Base-by-base conservation (phyloP, 2,797 vertebrate species). In the Schizothorax lantsangensis region DNA sequence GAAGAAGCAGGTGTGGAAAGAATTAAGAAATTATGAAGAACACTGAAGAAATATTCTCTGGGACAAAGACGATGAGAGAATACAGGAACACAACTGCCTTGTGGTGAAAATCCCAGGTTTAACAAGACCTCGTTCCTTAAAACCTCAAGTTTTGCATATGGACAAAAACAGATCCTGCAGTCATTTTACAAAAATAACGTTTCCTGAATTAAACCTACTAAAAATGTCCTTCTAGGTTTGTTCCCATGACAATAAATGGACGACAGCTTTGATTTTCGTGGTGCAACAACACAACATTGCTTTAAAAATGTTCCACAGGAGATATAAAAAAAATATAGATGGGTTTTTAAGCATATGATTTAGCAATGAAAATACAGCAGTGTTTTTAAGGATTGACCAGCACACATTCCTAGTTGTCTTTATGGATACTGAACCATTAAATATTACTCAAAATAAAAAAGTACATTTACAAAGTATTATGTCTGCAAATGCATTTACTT, bases 201-300 rank as follows among this genome's bases (percentile, higher is more conserved):
- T 79, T 87, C 87, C 85, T 21, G 74, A 84, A 88, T 88, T 81
- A 80, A 81, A 84, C 88, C 36, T 57, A 33, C 74, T 62, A 66
- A 62, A 88, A 86, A 78, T 83, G 49, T 68, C 86, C 33, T 84
- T 73, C 26, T 64, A 59, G 85, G 64, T 78, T 38, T 85, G 59
- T 86, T n/a, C 33, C 59, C 43, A 33, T 86, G 72, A 83, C 36
- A 71, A 59, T 77, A 86, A 88, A 88, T 66, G 68, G 82, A 75
- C 45, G 80, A 78, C 83, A 59, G 69, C 36, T 30, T 74, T 77
- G 77, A 19, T 47, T 87, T 86, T 75, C 80, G 12, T 96, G 95
- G n/a, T 43, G 66, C 77, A 59, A 45, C 17, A 68, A 49, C 59
- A 83, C 9, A 54, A 54, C 38, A 49, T 36, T 54, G 36, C 30